Evolutionary conservation across 2,797 vertebrate genomes (phyloP), one percentile per base, ranked within the genome.

Genomic region (Spinibarbus caldwelli): DNA sequence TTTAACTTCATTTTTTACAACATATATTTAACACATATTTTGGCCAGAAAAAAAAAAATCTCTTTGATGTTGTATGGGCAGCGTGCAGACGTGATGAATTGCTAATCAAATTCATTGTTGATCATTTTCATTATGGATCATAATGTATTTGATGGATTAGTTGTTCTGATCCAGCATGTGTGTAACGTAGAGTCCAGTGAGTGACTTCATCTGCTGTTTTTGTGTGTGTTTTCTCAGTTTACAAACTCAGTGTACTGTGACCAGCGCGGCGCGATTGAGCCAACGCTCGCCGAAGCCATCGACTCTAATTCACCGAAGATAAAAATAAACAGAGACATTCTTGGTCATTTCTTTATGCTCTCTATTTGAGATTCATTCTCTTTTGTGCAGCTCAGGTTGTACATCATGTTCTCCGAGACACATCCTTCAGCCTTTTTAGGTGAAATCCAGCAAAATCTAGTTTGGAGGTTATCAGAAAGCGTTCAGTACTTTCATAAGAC

Each of bases 321-420:
- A 52, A 75, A 75, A 80, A 80, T 80, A 80, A 54, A 80, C 64
- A 38, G 64, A 70, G 78, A 80, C 45, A 80, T 80, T 70, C 66
- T 80, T 80, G 66, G 47, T 80, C 23, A 80, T 80, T 70, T 80
- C 34, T 70, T 68, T 6, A 73, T 73, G 71, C 43, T 73, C 26
- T 47, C 31, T 31, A 19, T 31, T 73, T 49, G 26, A 73, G 79
- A 54, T 36, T 54, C 45, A 80, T 70, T 54, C 23, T 29, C 45
- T 78, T 78, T 57, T 29, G 36, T 62, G 8, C 54, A 62, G n/a
- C 15, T 59, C 52, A 57, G 15, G 38, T 31, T 45, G 15, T 21
- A 78, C 77, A 64, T 45, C 38, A 64, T 70, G 79, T 71, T 81
- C 49, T 36, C n/a, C 8, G 11, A 41, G 9, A 54, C 34, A 26